Percentiles rank a stretch among this genome's conserved stretches.
Evolutionary conservation across 2,888 invertebrate genomes (phyloP).

Genomic region (Cataglyphis albicans): DNA sequence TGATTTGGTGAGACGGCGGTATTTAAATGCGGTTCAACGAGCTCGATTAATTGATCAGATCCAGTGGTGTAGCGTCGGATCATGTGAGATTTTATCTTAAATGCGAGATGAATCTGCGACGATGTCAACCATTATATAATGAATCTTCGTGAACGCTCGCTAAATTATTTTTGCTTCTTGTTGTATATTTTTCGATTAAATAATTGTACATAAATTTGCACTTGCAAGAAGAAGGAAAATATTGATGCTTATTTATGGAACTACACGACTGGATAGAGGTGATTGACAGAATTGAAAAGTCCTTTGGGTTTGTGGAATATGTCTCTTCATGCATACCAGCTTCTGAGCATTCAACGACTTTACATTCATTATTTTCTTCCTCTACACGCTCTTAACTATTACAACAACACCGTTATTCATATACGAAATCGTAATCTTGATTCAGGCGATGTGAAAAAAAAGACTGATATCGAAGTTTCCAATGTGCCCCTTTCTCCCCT

Average conservation of each 20-base stretch:
- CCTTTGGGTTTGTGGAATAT: slow-evolving; percentile 3
- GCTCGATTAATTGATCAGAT: slow-evolving; percentile 10
- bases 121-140: not conserved
- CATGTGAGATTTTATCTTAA: slow-evolving; percentile 1
- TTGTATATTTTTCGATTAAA: slow-evolving; percentile 38
- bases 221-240: slow-evolving; percentile 1
- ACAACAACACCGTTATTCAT: slow-evolving; percentile 45
- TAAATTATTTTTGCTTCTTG: slow-evolving; percentile 22
- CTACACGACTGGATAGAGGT: slow-evolving; percentile 21
- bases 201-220: slow-evolving; percentile 19
- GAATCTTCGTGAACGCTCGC: not conserved
- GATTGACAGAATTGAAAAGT: not conserved
- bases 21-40: not conserved
- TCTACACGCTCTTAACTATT: slow-evolving; percentile 7
- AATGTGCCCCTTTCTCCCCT: slow-evolving; percentile 13
- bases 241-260: not conserved
- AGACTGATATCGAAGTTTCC: slow-evolving; percentile 71
- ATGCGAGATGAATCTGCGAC: not conserved
- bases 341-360: not conserved
- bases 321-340: not conserved
- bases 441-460: slow-evolving; percentile 66
- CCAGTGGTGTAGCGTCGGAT: not conserved
- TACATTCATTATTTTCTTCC: not conserved
- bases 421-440: slow-evolving; percentile 62
- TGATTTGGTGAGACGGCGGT: not conserved